These are phyloP conservation scores for Saccostrea echinata DNA, from an alignment of 1,140 invertebrate genomes.

Conservation along the genomic window DNA sequence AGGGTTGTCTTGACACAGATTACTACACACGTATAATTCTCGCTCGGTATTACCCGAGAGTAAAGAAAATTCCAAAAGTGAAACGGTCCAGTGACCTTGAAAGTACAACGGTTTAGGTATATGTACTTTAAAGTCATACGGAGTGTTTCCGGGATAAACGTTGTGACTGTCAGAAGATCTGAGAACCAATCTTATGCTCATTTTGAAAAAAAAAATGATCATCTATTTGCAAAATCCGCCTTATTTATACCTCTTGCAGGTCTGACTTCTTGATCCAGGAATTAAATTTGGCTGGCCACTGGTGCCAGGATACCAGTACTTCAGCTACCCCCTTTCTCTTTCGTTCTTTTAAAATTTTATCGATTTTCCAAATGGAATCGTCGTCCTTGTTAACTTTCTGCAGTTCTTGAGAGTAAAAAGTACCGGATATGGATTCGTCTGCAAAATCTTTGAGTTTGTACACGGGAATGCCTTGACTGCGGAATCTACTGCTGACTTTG, in stretches of 20 bases:
- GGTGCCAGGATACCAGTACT: conserved; percentile 33
- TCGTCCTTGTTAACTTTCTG: conserved; percentile 26
- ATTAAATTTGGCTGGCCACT: conserved; percentile 48
- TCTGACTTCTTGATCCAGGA: conserved; percentile 40
- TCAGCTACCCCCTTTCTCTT: background rate
- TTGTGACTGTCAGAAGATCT: conserved; percentile 40
- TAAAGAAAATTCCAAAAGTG: conserved; percentile 37
- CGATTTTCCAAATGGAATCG: conserved; percentile 31
- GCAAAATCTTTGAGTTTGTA: conserved; percentile 38
- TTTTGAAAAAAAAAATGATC: conserved; percentile 41
- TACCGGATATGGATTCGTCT: conserved; percentile 9
- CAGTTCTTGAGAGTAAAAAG: conserved; percentile 41
- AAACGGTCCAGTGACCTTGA: conserved; percentile 27
- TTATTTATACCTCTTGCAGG: conserved; percentile 14
- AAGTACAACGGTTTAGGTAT: conserved; percentile 9
- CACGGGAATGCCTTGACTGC: conserved; percentile 22
- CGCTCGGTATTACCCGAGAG: background rate
- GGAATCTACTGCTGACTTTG: conserved; percentile 8
- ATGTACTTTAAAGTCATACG: conserved; percentile 36
- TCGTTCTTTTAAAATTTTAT: conserved; percentile 36
- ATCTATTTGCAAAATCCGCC: background rate
- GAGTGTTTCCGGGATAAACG: conserved; percentile 5
- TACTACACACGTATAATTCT: conserved; percentile 35
- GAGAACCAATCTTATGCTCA: conserved; percentile 46
- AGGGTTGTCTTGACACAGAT: conserved; percentile 43